Percentiles rank a stretch among this genome's conserved stretches.
These are phyloP conservation scores for Microchirus variegatus DNA, from an alignment of 2,797 vertebrate species.

Conservation along the genomic window DNA sequence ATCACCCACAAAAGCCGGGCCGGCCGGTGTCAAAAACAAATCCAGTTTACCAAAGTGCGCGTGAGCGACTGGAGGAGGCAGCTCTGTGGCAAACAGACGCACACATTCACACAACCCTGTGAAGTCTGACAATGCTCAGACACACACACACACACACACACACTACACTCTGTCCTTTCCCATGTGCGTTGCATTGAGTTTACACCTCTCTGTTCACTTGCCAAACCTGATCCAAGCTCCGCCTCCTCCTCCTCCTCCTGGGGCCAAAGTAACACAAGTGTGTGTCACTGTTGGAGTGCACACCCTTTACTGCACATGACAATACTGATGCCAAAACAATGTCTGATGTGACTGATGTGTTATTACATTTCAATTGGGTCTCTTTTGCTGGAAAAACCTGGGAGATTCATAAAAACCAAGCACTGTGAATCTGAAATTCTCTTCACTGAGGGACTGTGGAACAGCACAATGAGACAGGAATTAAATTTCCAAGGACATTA, in stretches of 20 bases:
- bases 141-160: conserved; percentile 16
- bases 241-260: too few relatives aligned
- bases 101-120: conserved; percentile 49
- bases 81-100: conserved; percentile 32
- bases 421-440: conserved; percentile 35
- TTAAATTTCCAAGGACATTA: conserved; percentile 21
- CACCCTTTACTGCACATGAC: neutral
- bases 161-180: conserved; percentile 29
- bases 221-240: conserved; percentile 77
- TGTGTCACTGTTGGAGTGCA: conserved; percentile 22
- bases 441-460: conserved; percentile 22
- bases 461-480: conserved; percentile 37
- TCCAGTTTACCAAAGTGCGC: conserved; percentile 26
- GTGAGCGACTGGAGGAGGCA: conserved; percentile 18
- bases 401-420: conserved; percentile 19
- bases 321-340: neutral
- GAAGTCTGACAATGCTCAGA: conserved; percentile 38
- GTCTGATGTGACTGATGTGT: conserved; percentile 1
- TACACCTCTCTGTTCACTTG: conserved; percentile 73
- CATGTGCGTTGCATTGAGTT: conserved; percentile 55
- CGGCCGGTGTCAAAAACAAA: conserved; percentile 46
- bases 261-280: conserved; percentile 34
- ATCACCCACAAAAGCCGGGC: conserved; percentile 22
- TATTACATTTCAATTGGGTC: conserved; percentile 24
- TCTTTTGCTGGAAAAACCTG: conserved; percentile 15